Evolutionary conservation across 1,140 invertebrate genomes (phyloP).

Genomic region (Orius laevigatus): DNA sequence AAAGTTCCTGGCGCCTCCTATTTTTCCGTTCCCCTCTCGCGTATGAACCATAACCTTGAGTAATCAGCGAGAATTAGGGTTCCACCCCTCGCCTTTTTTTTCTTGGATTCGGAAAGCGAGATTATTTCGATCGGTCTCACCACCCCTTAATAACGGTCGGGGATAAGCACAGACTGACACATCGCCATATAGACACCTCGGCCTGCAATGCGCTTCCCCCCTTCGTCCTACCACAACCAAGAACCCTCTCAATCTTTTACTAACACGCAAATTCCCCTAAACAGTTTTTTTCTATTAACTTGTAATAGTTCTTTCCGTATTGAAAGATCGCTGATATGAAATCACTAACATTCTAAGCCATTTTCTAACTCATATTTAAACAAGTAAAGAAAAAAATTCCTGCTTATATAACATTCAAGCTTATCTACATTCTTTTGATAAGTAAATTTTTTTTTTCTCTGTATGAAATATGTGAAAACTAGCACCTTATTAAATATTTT

Average conservation of each 20-base stretch:
- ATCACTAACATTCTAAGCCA: too few species aligned
- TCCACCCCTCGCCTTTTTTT: not conserved
- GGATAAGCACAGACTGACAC: slow-evolving; percentile 1
- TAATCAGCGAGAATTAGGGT: not conserved
- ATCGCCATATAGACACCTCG: slow-evolving; percentile 2
- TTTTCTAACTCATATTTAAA: not conserved
- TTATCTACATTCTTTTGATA: too few species aligned
- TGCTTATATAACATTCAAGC: too few species aligned
- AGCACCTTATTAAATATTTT: not conserved
- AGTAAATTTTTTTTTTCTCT: too few species aligned
- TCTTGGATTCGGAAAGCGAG: not conserved
- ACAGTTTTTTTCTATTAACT: too few species aligned
- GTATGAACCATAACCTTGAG: not conserved
- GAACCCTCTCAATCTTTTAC: too few species aligned
- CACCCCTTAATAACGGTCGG: slow-evolving; percentile 4
- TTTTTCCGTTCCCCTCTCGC: too few species aligned
- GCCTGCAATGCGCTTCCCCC: not conserved
- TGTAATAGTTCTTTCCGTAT: too few species aligned
- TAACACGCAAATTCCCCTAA: too few species aligned
- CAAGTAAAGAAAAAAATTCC: not conserved
- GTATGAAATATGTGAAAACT: not conserved
- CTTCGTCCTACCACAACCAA: not conserved
- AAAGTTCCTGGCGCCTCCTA: too few species aligned
- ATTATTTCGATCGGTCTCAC: not conserved
- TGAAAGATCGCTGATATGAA: too few species aligned